Conservation (phyloP, 2,797 vertebrate species). For the Darevskia nairensis region DNA sequence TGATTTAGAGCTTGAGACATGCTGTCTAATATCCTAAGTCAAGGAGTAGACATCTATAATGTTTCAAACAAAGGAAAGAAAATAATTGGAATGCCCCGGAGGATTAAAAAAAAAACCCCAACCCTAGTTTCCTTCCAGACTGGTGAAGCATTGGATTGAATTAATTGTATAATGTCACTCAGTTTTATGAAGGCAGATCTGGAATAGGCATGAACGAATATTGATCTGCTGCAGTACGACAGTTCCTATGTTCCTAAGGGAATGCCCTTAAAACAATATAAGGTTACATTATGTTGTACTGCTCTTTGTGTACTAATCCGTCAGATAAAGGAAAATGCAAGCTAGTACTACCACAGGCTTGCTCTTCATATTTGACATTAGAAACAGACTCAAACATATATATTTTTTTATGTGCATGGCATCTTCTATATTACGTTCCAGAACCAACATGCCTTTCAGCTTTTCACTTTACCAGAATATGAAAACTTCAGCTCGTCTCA, state of each 20-base stretch:
- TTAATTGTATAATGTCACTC: slow-evolving; percentile 36
- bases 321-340: neutral
- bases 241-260: slow-evolving; percentile 5
- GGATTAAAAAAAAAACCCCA: neutral
- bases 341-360: neutral
- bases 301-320: neutral
- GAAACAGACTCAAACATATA: neutral
- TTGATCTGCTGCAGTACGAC: neutral
- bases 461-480: neutral
- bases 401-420: neutral
- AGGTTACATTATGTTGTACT: neutral
- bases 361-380: neutral
- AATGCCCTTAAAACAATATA: slow-evolving; percentile 8
- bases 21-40: slow-evolving; percentile 3
- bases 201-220: slow-evolving; percentile 4
- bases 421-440: neutral
- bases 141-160: slow-evolving; percentile 21
- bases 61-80: slow-evolving; percentile 27
- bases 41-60: slow-evolving; percentile 14
- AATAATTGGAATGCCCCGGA: slow-evolving; percentile 33
- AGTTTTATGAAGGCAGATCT: slow-evolving; percentile 30
- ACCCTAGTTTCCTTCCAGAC: slow-evolving; percentile 13
- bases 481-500: neutral
- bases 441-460: neutral
- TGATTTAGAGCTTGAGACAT: slow-evolving; percentile 11